phyloP scores from a whole-genome alignment of 2,888 invertebrate species.

The Serrognathus titanus region DNA sequence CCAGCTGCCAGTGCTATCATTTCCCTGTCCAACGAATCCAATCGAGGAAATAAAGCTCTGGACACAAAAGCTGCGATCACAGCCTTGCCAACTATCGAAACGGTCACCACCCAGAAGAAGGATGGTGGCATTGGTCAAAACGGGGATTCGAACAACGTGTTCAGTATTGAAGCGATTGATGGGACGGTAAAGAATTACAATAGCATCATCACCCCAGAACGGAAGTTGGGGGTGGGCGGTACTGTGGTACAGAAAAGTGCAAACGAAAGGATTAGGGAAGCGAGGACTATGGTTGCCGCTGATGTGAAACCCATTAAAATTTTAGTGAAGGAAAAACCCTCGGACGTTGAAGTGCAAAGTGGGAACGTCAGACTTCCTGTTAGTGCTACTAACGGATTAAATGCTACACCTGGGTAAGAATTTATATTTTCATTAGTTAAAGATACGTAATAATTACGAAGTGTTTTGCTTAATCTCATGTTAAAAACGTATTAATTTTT shows the following conservation, averaged over 20 bases:
- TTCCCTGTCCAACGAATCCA: slow-evolving; percentile 16
- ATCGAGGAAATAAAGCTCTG: slow-evolving; percentile 23
- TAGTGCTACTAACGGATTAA: slow-evolving; percentile 40
- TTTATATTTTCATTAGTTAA: background rate
- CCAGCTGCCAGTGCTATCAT: slow-evolving; percentile 26
- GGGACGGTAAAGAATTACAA: slow-evolving; percentile 30
- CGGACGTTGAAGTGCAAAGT: slow-evolving; percentile 46
- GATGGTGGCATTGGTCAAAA: slow-evolving; percentile 13
- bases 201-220: slow-evolving; percentile 34
- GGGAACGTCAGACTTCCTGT: slow-evolving; percentile 43
- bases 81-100: slow-evolving; percentile 29
- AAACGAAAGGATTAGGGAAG: slow-evolving; percentile 40
- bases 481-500: too few relatives aligned
- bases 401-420: slow-evolving; percentile 44
- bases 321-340: slow-evolving; percentile 45
- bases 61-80: slow-evolving; percentile 31
- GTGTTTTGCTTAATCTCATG: too few relatives aligned
- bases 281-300: slow-evolving; percentile 41
- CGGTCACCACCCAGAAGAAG: slow-evolving; percentile 10
- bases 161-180: slow-evolving; percentile 17
- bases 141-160: slow-evolving; percentile 17
- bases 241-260: slow-evolving; percentile 31
- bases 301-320: slow-evolving; percentile 48
- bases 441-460: too few relatives aligned
- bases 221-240: slow-evolving; percentile 24